These are phyloP conservation scores for Coelogynopora nodosa DNA, from an alignment of 2,888 invertebrate species.

Conservation along the genomic window DNA sequence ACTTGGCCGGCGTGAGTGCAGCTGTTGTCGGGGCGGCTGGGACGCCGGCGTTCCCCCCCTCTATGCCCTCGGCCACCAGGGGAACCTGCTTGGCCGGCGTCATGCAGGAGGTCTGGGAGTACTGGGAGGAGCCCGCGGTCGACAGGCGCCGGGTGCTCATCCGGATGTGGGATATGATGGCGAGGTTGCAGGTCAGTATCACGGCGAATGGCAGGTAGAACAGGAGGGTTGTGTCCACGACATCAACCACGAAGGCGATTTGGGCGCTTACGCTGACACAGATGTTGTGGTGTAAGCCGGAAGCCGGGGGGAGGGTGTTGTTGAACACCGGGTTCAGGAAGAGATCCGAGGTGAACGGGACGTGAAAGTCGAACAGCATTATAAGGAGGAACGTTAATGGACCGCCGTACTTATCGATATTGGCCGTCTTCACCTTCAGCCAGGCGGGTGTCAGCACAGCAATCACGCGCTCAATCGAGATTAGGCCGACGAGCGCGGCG, in stretches of 20 bases:
- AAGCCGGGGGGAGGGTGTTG: neutral
- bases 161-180: constrained; percentile 29
- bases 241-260: constrained; percentile 25
- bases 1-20: neutral
- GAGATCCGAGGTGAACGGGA: constrained; percentile 8
- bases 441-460: constrained; percentile 29
- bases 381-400: neutral
- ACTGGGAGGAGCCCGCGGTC: neutral
- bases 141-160: constrained; percentile 15
- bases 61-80: neutral
- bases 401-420: neutral
- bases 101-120: neutral
- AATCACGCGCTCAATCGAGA: constrained; percentile 26
- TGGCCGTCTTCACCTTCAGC: neutral
- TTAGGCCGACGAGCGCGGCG: constrained; percentile 30
- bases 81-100: neutral
- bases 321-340: neutral
- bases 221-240: constrained; percentile 21
- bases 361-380: neutral
- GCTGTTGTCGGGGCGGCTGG: neutral
- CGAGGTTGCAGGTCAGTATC: constrained; percentile 10
- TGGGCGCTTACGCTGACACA: neutral
- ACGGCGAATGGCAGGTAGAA: constrained; percentile 38
- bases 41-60: neutral
- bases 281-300: neutral